These are phyloP conservation scores for Myotis myotis DNA, from an alignment of 2,797 vertebrate genomes.

Conservation along the genomic window DNA sequence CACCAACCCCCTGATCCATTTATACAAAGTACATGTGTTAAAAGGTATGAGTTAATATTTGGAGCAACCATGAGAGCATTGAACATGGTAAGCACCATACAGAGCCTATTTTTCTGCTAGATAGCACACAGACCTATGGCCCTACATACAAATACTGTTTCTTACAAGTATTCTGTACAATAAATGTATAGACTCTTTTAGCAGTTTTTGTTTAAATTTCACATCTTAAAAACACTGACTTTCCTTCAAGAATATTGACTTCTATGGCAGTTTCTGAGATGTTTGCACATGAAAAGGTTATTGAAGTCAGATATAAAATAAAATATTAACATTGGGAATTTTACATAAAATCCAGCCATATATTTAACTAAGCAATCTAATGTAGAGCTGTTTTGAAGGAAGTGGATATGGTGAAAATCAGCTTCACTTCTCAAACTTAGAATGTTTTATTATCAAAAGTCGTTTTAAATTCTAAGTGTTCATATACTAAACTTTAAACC, in stretches of 20 bases:
- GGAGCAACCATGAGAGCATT: not conserved
- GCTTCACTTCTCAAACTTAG: not conserved
- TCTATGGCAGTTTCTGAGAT: not conserved
- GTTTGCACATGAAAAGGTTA: not conserved
- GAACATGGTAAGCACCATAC: not conserved
- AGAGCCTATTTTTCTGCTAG: not conserved
- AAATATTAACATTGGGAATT: slow-evolving; percentile 9
- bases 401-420: not conserved
- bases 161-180: not conserved
- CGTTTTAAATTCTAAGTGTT: not conserved
- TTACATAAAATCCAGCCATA: not conserved
- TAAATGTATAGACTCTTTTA: not conserved
- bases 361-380: not conserved
- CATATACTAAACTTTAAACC: not conserved
- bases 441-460: not conserved
- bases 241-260: not conserved
- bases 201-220: not conserved
- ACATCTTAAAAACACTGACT: not conserved
- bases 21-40: not conserved
- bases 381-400: not conserved
- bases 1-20: not conserved
- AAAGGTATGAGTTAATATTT: not conserved
- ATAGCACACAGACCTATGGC: not conserved
- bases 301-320: not conserved
- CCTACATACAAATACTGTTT: not conserved